These are phyloP conservation scores for Mamestra configurata DNA, from an alignment of 1,140 invertebrate genomes.

Conservation along the genomic window DNA sequence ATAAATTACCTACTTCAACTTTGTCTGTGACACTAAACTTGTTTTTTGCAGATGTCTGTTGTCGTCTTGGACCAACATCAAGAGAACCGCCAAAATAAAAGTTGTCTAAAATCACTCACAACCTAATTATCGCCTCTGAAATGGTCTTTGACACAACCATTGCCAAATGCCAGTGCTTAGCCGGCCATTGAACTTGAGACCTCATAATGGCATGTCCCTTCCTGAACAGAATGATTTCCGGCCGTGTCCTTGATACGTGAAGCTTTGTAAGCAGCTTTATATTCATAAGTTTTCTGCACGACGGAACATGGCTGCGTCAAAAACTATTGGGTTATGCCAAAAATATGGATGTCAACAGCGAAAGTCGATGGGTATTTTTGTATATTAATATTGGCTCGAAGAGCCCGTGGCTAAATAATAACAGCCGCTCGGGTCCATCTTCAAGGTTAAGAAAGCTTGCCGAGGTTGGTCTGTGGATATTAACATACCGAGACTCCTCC, in stretches of 20 bases:
- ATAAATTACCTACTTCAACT: too few species aligned
- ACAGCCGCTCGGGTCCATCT: too few species aligned
- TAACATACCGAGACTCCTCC: too few species aligned
- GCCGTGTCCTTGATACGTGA: background rate
- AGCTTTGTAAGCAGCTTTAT: conserved; percentile 26
- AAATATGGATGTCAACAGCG: background rate
- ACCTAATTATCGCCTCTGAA: background rate
- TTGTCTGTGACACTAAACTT: too few species aligned
- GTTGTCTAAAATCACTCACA: background rate
- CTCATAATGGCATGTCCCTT: conserved; percentile 18
- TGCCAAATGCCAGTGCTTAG: background rate
- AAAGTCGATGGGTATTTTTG: background rate
- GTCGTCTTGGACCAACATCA: too few species aligned
- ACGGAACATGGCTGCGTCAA: background rate
- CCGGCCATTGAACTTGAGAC: background rate
- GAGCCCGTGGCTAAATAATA: too few species aligned
- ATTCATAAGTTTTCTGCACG: conserved; percentile 29
- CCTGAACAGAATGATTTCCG: conserved; percentile 28
- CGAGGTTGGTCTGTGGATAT: too few species aligned
- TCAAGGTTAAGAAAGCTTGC: too few species aligned
- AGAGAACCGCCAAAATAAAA: background rate
- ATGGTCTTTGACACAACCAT: background rate
- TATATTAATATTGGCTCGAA: background rate
- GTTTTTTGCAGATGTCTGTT: too few species aligned
- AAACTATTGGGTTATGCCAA: background rate